Evolutionary conservation across 2,113 vertebrate genomes (phyloP).

Genomic region (Benthochromis sp.): DNA sequence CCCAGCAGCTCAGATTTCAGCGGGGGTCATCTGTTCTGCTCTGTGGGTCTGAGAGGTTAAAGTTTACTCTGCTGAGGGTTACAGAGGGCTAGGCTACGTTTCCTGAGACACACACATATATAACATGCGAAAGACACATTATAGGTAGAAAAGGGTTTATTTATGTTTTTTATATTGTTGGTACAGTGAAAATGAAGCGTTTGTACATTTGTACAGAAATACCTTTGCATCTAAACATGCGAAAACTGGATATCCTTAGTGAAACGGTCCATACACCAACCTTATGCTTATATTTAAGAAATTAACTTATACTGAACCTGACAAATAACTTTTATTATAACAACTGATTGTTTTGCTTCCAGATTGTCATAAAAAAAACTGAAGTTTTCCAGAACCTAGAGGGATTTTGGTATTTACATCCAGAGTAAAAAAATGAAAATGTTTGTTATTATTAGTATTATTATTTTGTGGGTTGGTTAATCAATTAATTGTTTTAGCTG

Average conservation of each 20-base stretch:
- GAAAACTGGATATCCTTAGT: not conserved
- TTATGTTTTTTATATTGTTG: not conserved
- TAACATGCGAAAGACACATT: not conserved
- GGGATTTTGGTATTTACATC: not conserved
- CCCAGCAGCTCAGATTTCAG: constrained; percentile 34
- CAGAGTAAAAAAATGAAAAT: not conserved
- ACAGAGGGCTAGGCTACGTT: not conserved
- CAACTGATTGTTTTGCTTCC: not conserved
- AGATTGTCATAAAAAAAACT: not conserved
- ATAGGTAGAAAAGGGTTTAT: not conserved
- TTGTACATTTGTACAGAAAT: not conserved
- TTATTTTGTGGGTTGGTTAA: not conserved
- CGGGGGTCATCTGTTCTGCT: constrained; percentile 4
- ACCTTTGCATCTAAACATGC: not conserved
- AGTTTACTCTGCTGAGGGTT: constrained; percentile 16
- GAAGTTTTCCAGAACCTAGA: not conserved
- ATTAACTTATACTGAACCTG: not conserved
- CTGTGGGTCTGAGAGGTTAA: constrained; percentile 22
- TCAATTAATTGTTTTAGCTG: not conserved
- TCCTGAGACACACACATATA: not conserved
- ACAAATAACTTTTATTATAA: not conserved
- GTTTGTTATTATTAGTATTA: not conserved
- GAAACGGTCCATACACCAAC: not conserved
- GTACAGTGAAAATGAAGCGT: not conserved
- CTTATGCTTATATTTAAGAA: not conserved